Percentiles rank a stretch among this genome's conserved stretches.
These are phyloP conservation scores for Morone chrysops DNA, from an alignment of 2,113 vertebrate species.

Conservation along the genomic window DNA sequence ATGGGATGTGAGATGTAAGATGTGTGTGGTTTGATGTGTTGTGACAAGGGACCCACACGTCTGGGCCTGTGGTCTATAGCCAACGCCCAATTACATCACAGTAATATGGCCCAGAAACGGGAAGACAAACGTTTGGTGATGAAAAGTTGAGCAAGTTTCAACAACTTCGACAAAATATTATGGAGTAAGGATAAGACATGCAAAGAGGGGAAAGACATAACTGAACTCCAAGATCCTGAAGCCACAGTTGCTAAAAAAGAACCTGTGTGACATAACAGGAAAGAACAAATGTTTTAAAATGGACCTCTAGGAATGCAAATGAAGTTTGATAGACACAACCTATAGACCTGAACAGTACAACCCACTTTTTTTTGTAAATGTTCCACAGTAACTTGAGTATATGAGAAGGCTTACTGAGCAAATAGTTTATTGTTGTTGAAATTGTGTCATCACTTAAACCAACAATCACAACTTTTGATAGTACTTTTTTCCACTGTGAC, in stretches of 20 bases:
- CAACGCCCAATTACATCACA: conserved; percentile 1
- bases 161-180: neutral
- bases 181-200: neutral
- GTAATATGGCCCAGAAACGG: neutral
- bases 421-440: neutral
- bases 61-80: neutral
- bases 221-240: neutral
- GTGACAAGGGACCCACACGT: neutral
- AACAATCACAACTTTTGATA: neutral
- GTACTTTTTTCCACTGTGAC: neutral
- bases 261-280: neutral
- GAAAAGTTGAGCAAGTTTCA: neutral
- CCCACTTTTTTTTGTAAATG: neutral
- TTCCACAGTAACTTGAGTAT: too few relatives aligned
- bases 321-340: neutral
- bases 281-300: neutral
- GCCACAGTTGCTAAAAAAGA: neutral
- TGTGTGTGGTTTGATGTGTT: neutral
- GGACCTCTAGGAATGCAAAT: neutral
- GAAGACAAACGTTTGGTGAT: neutral
- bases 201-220: neutral
- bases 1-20: neutral
- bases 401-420: neutral
- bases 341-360: neutral
- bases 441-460: neutral